A percentile compares a stretch with the other conserved stretches of the same genome.
Conservation (phyloP, 2,888 invertebrate genomes). For the Drosophila nr. perissopoda region DNA sequence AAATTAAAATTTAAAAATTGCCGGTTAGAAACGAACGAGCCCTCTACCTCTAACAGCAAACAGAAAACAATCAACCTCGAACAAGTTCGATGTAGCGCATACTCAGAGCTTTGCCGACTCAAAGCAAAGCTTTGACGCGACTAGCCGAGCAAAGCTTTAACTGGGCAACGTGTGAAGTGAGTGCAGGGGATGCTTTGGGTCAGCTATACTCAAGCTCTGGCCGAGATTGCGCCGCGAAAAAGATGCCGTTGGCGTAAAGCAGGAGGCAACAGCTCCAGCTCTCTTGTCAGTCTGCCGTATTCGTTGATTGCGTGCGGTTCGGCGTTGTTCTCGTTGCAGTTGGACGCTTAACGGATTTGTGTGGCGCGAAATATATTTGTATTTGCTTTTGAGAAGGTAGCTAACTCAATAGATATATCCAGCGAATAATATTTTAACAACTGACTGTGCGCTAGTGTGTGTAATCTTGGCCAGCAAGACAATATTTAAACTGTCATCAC, state of each 20-base stretch:
- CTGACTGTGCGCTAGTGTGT: slow-evolving; percentile 19
- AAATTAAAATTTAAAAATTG: slow-evolving; percentile 61
- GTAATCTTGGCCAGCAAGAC: slow-evolving; percentile 30
- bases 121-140: not conserved
- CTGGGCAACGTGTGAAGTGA: slow-evolving; percentile 7
- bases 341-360: slow-evolving; percentile 30
- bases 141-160: slow-evolving; percentile 1
- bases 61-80: slow-evolving; percentile 27
- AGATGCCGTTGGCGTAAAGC: slow-evolving; percentile 61
- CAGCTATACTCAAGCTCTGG: slow-evolving; percentile 36
- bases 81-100: slow-evolving; percentile 62
- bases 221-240: slow-evolving; percentile 63
- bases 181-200: slow-evolving; percentile 39
- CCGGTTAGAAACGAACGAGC: slow-evolving; percentile 71
- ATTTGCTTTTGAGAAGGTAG: slow-evolving; percentile 41
- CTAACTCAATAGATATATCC: slow-evolving; percentile 27
- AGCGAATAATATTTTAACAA: slow-evolving; percentile 29
- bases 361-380: slow-evolving; percentile 52
- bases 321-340: slow-evolving; percentile 27
- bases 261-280: slow-evolving; percentile 28
- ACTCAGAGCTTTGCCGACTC: slow-evolving; percentile 35
- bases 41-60: slow-evolving; percentile 32
- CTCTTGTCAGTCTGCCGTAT: slow-evolving; percentile 67
- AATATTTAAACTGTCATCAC: slow-evolving; percentile 1
- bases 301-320: slow-evolving; percentile 68